Conservation (phyloP, 2,797 vertebrate genomes). For the Myripristis murdjan region DNA sequence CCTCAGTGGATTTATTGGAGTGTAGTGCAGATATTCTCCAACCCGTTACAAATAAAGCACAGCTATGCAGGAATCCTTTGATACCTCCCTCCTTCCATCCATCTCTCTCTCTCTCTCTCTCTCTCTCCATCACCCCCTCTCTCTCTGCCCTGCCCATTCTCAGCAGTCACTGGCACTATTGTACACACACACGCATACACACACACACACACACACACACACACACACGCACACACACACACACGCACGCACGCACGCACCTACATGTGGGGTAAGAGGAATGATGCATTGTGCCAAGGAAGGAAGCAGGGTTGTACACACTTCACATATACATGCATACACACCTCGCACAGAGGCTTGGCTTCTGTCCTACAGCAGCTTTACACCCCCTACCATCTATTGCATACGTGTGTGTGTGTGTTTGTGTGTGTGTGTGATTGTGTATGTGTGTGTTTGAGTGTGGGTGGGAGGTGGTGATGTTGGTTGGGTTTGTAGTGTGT, state of each 20-base stretch:
- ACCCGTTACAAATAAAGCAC: conserved; percentile 72
- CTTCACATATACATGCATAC: conserved; percentile 10
- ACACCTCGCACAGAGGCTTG: conserved; percentile 58
- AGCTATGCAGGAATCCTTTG: conserved; percentile 72
- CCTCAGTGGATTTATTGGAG: conserved; percentile 53
- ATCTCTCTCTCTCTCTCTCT: conserved; percentile 1
- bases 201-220: conserved; percentile 10
- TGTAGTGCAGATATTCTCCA: conserved; percentile 45
- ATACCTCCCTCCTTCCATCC: conserved; percentile 59
- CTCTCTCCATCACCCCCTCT: conserved; percentile 3
- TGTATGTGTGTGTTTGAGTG: too few species aligned
- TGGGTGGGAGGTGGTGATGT: too few species aligned
- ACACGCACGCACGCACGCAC: too few species aligned
- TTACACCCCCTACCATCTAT: conserved; percentile 27
- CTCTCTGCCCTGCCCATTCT: conserved; percentile 65
- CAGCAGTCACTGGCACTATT: conserved; percentile 46
- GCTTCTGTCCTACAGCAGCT: conserved; percentile 36
- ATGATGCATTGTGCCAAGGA: conserved; percentile 44
- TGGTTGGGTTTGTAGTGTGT: too few species aligned
- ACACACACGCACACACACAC: too few species aligned
- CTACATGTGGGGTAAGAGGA: conserved; percentile 27
- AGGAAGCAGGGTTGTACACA: conserved; percentile 2
- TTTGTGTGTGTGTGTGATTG: conserved; percentile 12
- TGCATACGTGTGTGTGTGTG: conserved; percentile 9
- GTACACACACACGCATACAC: conserved; percentile 51